Evolutionary conservation across 2,797 vertebrate genomes (phyloP).

Genomic region (Eptatretus atami): DNA sequence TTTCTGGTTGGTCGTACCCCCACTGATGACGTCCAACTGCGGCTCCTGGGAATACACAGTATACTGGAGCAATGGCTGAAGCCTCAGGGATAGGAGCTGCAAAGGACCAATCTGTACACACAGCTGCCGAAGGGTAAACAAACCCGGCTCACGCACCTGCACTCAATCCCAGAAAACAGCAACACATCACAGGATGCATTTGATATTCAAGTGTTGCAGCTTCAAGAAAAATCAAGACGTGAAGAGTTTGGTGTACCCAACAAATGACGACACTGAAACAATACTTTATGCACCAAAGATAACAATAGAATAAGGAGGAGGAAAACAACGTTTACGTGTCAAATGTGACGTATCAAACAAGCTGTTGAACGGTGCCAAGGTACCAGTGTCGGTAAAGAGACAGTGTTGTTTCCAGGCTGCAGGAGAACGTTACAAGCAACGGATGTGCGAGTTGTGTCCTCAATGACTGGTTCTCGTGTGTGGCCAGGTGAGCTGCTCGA

Average conservation of each 20-base stretch:
- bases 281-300: neutral
- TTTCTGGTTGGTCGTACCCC: too few relatives aligned
- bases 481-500: constrained; percentile 24
- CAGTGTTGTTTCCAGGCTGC: constrained; percentile 39
- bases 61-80: constrained; percentile 61
- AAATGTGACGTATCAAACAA: neutral
- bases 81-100: constrained; percentile 52
- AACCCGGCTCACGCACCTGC: constrained; percentile 48
- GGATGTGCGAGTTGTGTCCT: constrained; percentile 35
- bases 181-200: neutral
- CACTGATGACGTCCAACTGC: constrained; percentile 30
- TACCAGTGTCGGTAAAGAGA: constrained; percentile 45
- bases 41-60: constrained; percentile 91
- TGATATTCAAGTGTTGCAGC: too few relatives aligned
- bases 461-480: constrained; percentile 19
- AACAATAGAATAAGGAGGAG: neutral
- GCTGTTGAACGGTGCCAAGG: too few relatives aligned
- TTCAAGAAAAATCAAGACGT: neutral
- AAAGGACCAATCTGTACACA: constrained; percentile 37
- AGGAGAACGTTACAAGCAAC: constrained; percentile 27
- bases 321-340: constrained; percentile 6
- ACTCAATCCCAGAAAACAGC: constrained; percentile 2
- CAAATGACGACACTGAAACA: neutral
- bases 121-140: constrained; percentile 57
- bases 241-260: neutral